Base-by-base conservation (phyloP, 2,888 invertebrate genomes). In the Venustoraphidia nigricollis region DNA sequence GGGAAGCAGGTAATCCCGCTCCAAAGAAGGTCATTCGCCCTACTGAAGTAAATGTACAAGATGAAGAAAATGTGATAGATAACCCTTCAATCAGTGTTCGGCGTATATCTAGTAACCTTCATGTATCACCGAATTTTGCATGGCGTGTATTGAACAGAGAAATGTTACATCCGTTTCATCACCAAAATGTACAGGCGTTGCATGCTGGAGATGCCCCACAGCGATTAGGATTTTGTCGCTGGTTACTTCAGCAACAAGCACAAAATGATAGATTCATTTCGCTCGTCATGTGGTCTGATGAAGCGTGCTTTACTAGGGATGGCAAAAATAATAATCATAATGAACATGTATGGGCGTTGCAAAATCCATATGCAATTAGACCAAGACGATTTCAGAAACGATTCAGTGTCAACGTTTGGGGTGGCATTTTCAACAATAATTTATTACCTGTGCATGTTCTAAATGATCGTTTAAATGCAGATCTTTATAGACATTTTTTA, bases 191-290 rank as follows among this genome's bases (percentile, higher is more conserved):
- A n/a, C n/a, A n/a, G n/a, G n/a, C n/a, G n/a, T n/a, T n/a, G n/a
- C n/a, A 17, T 17, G 17, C 17, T 17, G 17, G 43, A 50, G 48
- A 50, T 48, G 42, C 41, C 43, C 13, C 42, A 38, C 41, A 27
- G 10, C 48, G 44, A 38, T 41, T 50, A 48, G 43, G 48, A 50
- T 52, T 52, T 50, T 52, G 48, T 50, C 36, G 45, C 40, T 49
- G 50, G 46, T 44, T 50, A 50, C 48, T 44, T 50, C 47, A 47
- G 17, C 17, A 17, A 17, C 17, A 17, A 17, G 17, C 17, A 17
- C 17, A 2, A 44, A 52, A 50, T 50, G 47, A 9, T 52, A 47
- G 45, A 37, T 42, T 50, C 48, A 41, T 50, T 50, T 52, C 47
- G 44, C 44, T 38, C 42, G 48, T 42, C 36, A 37, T 49, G 41